Evolutionary conservation across 2,797 vertebrate genomes (phyloP), one percentile per base, ranked within the genome.

Genomic region (Phoxinus dragarum): DNA sequence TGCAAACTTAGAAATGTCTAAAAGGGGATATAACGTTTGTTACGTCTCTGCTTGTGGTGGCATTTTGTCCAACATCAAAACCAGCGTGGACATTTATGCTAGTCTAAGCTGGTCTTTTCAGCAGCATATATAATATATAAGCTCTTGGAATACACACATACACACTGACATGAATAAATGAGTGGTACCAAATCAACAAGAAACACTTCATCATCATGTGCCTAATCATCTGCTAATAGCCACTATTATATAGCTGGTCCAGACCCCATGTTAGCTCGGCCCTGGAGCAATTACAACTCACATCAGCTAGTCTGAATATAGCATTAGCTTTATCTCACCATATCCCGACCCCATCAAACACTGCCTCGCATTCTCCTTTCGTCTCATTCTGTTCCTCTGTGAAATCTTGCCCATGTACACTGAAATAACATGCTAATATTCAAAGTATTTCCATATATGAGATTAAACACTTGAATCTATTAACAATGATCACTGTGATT

Each of bases 381-480:
- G 42, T 19, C 79, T 84, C 56, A 64, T 84, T 87, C 71, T n/a
- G 69, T 49, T 64, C 31, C 44, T 79, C 77, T 68, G 73, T 89
- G 78, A 85, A 86, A 49, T 82, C 73, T 44, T 76, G 52, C 61
- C 73, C 81, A 56, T n/a, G 44, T 59, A 42, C 16, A 12, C 36
- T 23, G 79, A 59, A 79, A 47, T 42, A 44, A 31, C 72, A 74
- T n/a, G 68, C 73, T 42, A 80, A 86, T 84, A 84, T 81, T 84
- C 54, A 84, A 75, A 78, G 40, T 72, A 82, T 49, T 74, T 86
- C 56, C 71, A 76, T 86, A 77, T 59, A 76, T 69, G 38, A 49
- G 64, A 69, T 86, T 82, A 82, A 86, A 88, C 87, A 80, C 82
- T 86, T 82, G 64, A 84, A 82, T 82, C 67, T 79, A 68, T 84